These are phyloP conservation scores for Xestia sexstrigata DNA, from an alignment of 2,888 invertebrate genomes.

Conservation along the genomic window DNA sequence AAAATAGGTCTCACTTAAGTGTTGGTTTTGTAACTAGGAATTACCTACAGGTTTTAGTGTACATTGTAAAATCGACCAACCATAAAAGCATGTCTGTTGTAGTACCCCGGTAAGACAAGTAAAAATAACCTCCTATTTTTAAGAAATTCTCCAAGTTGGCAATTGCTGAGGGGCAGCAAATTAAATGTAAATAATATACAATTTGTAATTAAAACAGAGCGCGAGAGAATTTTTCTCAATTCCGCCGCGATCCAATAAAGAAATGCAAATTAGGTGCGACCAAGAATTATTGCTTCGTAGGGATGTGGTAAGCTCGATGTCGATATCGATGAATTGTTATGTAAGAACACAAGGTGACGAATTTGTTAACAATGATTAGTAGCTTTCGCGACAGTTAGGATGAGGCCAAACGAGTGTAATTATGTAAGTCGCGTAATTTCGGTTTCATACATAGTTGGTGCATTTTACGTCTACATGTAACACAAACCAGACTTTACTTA, in stretches of 20 bases:
- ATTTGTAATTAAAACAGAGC: constrained; percentile 82
- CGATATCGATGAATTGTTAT: constrained; percentile 17
- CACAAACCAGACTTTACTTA: too few relatives aligned
- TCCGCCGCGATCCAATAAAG: constrained; percentile 88
- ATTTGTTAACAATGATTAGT: not conserved
- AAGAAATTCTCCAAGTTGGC: constrained; percentile 44
- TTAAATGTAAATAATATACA: constrained; percentile 74
- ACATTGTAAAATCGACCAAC: not conserved
- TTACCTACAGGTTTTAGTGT: not conserved
- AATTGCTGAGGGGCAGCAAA: constrained; percentile 60
- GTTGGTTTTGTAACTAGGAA: not conserved
- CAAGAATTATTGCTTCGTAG: constrained; percentile 84
- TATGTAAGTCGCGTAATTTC: too few relatives aligned
- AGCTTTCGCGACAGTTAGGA: not conserved
- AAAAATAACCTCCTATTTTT: not conserved
- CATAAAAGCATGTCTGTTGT: not conserved
- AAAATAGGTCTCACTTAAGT: not conserved
- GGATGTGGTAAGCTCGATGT: constrained; percentile 54
- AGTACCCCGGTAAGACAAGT: not conserved
- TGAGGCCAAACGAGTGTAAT: too few relatives aligned
- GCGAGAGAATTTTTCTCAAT: constrained; percentile 86
- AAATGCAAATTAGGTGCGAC: constrained; percentile 88
- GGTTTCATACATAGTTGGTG: too few relatives aligned
- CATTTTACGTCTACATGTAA: too few relatives aligned
- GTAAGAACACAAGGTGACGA: not conserved